phyloP scores from a whole-genome alignment of 1,140 invertebrate species.

The Sycobia sp. region DNA sequence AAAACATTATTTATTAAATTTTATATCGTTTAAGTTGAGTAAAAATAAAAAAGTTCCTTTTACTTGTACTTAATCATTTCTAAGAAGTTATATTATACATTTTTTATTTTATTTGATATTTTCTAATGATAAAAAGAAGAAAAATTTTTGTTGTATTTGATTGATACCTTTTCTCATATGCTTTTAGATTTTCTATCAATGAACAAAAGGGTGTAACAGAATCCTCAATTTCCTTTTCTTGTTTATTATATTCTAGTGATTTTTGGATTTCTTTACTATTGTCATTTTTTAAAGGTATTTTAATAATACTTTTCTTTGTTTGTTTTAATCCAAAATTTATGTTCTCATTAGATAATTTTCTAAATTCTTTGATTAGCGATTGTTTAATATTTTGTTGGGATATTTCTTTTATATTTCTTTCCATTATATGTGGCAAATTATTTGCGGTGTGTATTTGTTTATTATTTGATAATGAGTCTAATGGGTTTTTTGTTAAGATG shows the following conservation, averaged over 20 bases:
- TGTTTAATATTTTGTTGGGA: too few species aligned
- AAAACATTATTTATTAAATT: conserved; percentile 3
- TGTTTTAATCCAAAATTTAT: not conserved
- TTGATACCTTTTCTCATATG: conserved; percentile 32
- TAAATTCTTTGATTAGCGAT: too few species aligned
- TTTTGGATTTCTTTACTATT: not conserved
- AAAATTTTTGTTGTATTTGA: too few species aligned
- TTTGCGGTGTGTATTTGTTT: too few species aligned
- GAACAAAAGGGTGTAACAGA: conserved; percentile 29
- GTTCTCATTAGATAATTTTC: not conserved
- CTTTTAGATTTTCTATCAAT: conserved; percentile 33
- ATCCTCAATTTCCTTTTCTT: not conserved
- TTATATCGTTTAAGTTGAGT: conserved; percentile 24
- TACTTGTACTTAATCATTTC: too few species aligned
- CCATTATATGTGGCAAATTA: too few species aligned
- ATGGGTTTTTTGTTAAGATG: not conserved
- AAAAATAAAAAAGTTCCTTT: too few species aligned
- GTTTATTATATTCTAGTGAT: not conserved
- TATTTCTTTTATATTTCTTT: too few species aligned
- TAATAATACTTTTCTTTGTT: not conserved
- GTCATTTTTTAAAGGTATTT: not conserved
- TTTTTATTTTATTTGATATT: too few species aligned
- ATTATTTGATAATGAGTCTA: not conserved
- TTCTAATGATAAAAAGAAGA: too few species aligned
- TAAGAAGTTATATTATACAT: too few species aligned